These are phyloP conservation scores for Cryptus viduatorius DNA, from an alignment of 2,888 invertebrate species.

Conservation along the genomic window DNA sequence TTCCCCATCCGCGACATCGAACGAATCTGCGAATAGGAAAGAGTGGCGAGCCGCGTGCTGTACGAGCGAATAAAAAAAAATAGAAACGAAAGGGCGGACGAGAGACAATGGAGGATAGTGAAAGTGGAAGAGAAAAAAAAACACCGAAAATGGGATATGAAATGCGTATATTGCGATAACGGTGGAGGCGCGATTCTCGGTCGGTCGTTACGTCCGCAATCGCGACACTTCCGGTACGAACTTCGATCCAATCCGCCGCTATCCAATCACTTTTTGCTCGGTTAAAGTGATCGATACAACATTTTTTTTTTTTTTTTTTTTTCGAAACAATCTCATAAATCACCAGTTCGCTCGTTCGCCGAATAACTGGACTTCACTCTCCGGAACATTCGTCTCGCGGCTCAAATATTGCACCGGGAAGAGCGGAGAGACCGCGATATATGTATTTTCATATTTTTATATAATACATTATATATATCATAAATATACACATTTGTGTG, in stretches of 20 bases:
- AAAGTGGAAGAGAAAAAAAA: slow-evolving; percentile 22
- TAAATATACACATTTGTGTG: not conserved
- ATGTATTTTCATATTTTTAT: too few species aligned
- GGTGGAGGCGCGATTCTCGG: slow-evolving; percentile 11
- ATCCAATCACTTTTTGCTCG: slow-evolving; percentile 18
- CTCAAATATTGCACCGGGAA: slow-evolving; percentile 12
- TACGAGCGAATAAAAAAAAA: not conserved
- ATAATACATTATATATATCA: too few species aligned
- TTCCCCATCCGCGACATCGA: slow-evolving; percentile 5
- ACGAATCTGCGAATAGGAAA: slow-evolving; percentile 32
- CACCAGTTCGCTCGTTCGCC: not conserved
- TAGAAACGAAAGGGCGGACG: not conserved
- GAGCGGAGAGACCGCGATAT: not conserved
- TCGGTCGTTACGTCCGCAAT: slow-evolving; percentile 36
- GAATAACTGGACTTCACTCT: not conserved
- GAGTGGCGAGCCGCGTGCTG: not conserved
- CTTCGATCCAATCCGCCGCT: not conserved
- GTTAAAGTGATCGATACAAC: slow-evolving; percentile 10
- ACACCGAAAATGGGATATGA: not conserved
- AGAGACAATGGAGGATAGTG: slow-evolving; percentile 1
- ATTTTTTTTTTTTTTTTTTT: slow-evolving; percentile 8
- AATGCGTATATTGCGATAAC: slow-evolving; percentile 17
- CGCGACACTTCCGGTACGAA: slow-evolving; percentile 42
- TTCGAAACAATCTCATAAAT: slow-evolving; percentile 15
- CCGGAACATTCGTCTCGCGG: too few species aligned